Conservation (phyloP, 2,113 vertebrate species). For the Odocoileus virginianus region DNA sequence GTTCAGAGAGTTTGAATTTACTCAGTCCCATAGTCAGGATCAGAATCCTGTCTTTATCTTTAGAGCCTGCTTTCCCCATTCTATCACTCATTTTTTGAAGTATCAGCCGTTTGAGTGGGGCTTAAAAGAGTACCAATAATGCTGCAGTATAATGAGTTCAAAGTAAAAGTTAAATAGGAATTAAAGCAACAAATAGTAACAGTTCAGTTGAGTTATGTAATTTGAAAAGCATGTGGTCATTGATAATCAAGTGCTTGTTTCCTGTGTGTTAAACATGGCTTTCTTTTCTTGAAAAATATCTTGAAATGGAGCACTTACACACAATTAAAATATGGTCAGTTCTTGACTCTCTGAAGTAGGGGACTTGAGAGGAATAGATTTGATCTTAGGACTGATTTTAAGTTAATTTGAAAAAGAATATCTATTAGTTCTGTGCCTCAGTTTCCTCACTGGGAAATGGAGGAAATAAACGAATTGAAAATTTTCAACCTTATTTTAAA, state of each 20-base stretch:
- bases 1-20: neutral
- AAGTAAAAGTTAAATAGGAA: neutral
- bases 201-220: neutral
- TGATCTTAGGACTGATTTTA: neutral
- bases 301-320: neutral
- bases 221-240: neutral
- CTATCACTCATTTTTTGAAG: neutral
- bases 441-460: neutral
- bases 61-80: neutral
- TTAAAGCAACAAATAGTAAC: neutral
- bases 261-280: neutral
- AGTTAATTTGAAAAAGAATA: neutral
- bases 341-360: neutral
- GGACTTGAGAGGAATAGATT: neutral
- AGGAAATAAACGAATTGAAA: neutral
- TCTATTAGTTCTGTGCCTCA: neutral
- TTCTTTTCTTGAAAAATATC: neutral
- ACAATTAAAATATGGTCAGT: neutral
- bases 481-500: neutral
- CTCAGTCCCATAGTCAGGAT: neutral
- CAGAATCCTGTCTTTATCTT: neutral
- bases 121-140: neutral
- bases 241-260: neutral
- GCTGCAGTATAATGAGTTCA: neutral
- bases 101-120: neutral